phyloP scores from a whole-genome alignment of 1,140 invertebrate species.

The Oedothorax gibbosus region DNA sequence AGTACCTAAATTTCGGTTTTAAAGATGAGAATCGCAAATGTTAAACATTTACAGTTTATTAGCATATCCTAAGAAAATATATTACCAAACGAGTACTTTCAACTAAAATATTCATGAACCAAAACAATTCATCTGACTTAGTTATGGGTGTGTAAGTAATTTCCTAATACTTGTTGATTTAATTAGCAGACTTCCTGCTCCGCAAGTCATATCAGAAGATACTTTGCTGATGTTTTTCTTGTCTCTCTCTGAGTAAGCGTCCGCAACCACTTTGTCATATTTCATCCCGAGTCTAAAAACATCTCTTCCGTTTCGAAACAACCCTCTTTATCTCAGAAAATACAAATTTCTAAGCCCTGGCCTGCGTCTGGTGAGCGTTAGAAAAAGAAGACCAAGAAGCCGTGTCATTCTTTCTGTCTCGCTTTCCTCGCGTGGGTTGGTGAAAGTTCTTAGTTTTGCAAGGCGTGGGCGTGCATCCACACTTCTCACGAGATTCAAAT shows the following conservation, averaged over 20 bases:
- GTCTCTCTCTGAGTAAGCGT: neutral
- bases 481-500: slow-evolving; percentile 57
- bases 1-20: too few relatives aligned
- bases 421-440: slow-evolving; percentile 42
- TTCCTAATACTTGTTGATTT: too few relatives aligned
- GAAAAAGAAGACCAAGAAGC: slow-evolving; percentile 17
- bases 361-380: slow-evolving; percentile 51
- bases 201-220: neutral
- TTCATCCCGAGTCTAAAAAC: slow-evolving; percentile 34
- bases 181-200: too few relatives aligned
- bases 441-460: neutral
- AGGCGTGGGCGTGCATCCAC: slow-evolving; percentile 41
- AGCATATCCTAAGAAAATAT: too few relatives aligned
- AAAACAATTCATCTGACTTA: too few relatives aligned
- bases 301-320: slow-evolving; percentile 31
- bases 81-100: too few relatives aligned
- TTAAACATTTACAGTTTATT: too few relatives aligned
- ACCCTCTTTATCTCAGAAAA: slow-evolving; percentile 31
- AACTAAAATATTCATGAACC: too few relatives aligned
- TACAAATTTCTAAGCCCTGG: slow-evolving; percentile 37
- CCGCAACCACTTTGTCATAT: neutral
- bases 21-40: too few relatives aligned
- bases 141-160: too few relatives aligned
- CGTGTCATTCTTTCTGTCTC: slow-evolving; percentile 56
- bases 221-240: neutral